Evolutionary conservation across 2,113 vertebrate genomes (phyloP).

Genomic region (Pica pica): DNA sequence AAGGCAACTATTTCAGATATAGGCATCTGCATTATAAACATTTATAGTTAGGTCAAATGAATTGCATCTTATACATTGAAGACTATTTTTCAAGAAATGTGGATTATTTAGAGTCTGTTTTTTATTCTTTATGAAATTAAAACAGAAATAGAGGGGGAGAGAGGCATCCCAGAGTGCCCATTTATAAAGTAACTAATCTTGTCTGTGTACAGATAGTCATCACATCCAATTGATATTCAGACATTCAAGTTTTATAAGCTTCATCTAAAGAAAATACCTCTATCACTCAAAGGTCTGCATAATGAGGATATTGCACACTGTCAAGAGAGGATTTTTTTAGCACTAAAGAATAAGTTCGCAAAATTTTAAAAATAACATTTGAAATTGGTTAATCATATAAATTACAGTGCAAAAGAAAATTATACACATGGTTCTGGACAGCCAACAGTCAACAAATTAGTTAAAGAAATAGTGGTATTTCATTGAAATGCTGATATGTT

Average conservation of each 20-base stretch:
- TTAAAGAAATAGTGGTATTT: not conserved
- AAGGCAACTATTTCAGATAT: not conserved
- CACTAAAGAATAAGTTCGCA: not conserved
- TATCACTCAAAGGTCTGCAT: not conserved
- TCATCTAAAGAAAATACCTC: not conserved
- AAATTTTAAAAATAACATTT: not conserved
- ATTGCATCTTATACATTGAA: not conserved
- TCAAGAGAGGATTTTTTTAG: not conserved
- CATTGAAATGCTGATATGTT: not conserved
- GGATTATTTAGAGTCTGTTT: not conserved
- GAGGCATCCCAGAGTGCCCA: not conserved
- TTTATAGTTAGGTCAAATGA: not conserved
- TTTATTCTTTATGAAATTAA: not conserved
- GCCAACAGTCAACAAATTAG: not conserved
- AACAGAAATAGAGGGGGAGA: not conserved
- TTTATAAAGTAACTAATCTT: not conserved
- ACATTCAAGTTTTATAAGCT: slow-evolving; percentile 6
- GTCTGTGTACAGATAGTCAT: not conserved
- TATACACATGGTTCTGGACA: not conserved
- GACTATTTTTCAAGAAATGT: not conserved
- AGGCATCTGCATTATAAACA: not conserved
- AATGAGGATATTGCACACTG: not conserved
- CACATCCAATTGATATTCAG: not conserved
- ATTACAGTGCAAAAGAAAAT: not conserved
- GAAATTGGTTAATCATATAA: not conserved